Evolutionary conservation across 1,140 invertebrate genomes (phyloP).

Genomic region (Drosophila santomea): DNA sequence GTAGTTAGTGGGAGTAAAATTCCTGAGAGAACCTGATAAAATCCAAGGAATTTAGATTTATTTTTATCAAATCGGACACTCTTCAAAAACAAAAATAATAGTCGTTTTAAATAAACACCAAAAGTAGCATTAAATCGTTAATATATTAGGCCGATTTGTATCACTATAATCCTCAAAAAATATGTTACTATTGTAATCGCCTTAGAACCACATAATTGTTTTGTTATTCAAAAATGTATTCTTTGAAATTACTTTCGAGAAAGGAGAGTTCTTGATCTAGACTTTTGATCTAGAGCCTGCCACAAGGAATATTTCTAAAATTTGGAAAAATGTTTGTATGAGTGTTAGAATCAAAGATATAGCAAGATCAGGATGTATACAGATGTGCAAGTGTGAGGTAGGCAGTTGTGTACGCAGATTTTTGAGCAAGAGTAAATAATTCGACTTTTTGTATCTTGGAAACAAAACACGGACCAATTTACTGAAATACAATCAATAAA

Average conservation of each 20-base stretch:
- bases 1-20: no score
- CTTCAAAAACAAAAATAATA: background rate
- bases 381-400: slow-evolving; percentile 23
- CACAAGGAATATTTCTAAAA: slow-evolving; percentile 6
- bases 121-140: no score
- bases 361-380: slow-evolving; percentile 17
- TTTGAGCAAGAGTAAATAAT: no score
- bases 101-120: background rate
- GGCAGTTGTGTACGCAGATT: slow-evolving; percentile 14
- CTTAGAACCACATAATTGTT: background rate
- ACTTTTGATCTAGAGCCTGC: background rate
- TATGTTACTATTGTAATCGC: background rate
- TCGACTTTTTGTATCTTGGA: background rate
- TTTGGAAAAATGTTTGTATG: slow-evolving; percentile 5
- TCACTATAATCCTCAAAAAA: background rate
- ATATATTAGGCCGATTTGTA: background rate
- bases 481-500: background rate
- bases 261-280: background rate
- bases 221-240: background rate
- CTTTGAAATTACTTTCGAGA: background rate
- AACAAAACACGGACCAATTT: background rate
- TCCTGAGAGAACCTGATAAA: no score
- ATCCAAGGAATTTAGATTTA: no score
- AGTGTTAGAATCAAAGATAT: slow-evolving; percentile 17
- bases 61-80: no score